Evolutionary conservation across 2,113 vertebrate genomes (phyloP).

Genomic region (Gnathonemus longibarbis): DNA sequence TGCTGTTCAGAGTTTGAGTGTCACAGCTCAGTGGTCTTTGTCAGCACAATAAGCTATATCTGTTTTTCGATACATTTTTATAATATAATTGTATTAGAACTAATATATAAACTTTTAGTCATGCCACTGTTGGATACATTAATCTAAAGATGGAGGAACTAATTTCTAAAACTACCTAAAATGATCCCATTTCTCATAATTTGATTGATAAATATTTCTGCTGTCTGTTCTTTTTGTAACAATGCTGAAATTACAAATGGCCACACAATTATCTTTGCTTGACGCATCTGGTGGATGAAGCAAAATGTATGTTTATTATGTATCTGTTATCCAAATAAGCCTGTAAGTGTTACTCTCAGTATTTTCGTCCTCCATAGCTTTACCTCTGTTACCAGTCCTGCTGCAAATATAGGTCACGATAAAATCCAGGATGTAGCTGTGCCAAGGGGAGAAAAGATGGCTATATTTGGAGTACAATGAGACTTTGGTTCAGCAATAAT

Average conservation of each 20-base stretch:
- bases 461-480: constrained; percentile 8
- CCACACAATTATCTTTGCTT: neutral
- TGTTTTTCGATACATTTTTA: neutral
- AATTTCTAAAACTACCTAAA: neutral
- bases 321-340: neutral
- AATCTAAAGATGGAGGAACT: neutral
- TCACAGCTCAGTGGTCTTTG: neutral
- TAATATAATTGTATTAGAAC: neutral
- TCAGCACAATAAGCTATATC: neutral
- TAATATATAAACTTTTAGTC: neutral
- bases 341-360: neutral
- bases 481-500: neutral
- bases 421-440: neutral
- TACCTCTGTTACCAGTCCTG: neutral
- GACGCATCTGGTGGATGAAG: neutral
- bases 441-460: neutral
- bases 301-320: neutral
- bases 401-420: neutral
- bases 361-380: neutral
- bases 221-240: neutral
- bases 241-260: neutral
- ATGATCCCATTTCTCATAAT: neutral
- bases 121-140: neutral
- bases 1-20: neutral
- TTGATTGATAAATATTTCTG: neutral